Conservation (phyloP, 2,888 invertebrate genomes). For the Phaonia tiefii region DNA sequence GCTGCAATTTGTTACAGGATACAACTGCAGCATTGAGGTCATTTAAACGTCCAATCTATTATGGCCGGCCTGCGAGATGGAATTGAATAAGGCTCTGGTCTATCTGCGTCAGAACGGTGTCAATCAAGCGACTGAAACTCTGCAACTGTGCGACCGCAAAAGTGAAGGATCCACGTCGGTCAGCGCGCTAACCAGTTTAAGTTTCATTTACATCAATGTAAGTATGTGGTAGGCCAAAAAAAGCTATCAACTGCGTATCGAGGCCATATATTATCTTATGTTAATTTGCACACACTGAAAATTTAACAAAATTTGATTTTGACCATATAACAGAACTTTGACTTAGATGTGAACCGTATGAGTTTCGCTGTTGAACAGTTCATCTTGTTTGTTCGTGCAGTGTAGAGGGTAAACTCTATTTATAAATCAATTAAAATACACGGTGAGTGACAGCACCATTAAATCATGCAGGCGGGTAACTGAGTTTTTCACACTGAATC, state of each 20-base stretch:
- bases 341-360: too few relatives aligned
- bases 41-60: slow-evolving; percentile 94
- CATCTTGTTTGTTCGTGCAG: too few relatives aligned
- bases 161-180: slow-evolving; percentile 89
- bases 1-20: slow-evolving; percentile 74
- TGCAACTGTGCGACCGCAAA: slow-evolving; percentile 92
- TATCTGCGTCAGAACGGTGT: slow-evolving; percentile 91
- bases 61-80: slow-evolving; percentile 91
- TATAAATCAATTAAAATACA: too few relatives aligned
- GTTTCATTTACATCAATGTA: slow-evolving; percentile 86
- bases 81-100: slow-evolving; percentile 94
- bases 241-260: neutral
- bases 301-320: slow-evolving; percentile 10
- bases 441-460: too few relatives aligned
- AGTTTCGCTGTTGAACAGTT: too few relatives aligned
- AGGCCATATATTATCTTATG: too few relatives aligned
- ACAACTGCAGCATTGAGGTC: slow-evolving; percentile 95
- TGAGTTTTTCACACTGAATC: too few relatives aligned
- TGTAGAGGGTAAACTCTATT: too few relatives aligned
- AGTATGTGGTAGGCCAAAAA: slow-evolving; percentile 60
- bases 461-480: too few relatives aligned
- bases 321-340: neutral
- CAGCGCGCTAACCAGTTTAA: slow-evolving; percentile 91
- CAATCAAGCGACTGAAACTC: slow-evolving; percentile 89
- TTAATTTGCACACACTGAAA: slow-evolving; percentile 25